Base-by-base conservation (phyloP, 2,113 vertebrate species). In the Lynx canadensis region DNA sequence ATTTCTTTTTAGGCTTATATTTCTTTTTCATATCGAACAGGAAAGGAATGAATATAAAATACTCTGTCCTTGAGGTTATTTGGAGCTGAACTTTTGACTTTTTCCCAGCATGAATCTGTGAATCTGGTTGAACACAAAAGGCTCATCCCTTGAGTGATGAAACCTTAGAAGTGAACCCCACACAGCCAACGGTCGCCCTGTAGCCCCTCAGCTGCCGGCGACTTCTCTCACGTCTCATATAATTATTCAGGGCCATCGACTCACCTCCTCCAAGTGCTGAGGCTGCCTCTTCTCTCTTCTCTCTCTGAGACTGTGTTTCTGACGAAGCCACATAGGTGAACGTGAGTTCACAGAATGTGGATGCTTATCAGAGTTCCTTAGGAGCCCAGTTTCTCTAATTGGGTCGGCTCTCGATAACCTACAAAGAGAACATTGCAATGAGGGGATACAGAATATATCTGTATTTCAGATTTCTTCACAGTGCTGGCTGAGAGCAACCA, bases 61-160 rank as follows among this genome's bases (percentile, higher is more conserved):
- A 33, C 57, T 91, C 92, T 76, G 69, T 94, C 74, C 79, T 95
- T 88, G 38, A 97, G 93, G 80, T 89, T 89, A 81, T 86, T 96
- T 71, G 36, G 38, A 84, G 80, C 31, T 97, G 97, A 97, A 92
- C 96, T 97, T 83, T 71, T 87, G 93, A 48, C 97, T 95, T 92
- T 87, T 92, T 76, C 92, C 50, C 94, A 92, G 91, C 88, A 63
- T 65, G 91, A 94, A 57, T 71, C 81, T 94, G 31, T 83, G 92
- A 92, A 87, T 94, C 80, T 92, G 45, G 48, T 95, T 94, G 87
- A 57, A 95, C 25, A n/a, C 79, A 92, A 97, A 94, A 45, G 11
- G 5, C 16, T 92, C 38, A 83, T 12, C 63, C 33, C 48, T 97
- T 55, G 66, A 95, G 83, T 0, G 1, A 79, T 7, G 71, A 87